Percentiles rank a stretch among this genome's conserved stretches.
Conservation (phyloP, 2,888 invertebrate genomes). For the Plagodis dolabraria region DNA sequence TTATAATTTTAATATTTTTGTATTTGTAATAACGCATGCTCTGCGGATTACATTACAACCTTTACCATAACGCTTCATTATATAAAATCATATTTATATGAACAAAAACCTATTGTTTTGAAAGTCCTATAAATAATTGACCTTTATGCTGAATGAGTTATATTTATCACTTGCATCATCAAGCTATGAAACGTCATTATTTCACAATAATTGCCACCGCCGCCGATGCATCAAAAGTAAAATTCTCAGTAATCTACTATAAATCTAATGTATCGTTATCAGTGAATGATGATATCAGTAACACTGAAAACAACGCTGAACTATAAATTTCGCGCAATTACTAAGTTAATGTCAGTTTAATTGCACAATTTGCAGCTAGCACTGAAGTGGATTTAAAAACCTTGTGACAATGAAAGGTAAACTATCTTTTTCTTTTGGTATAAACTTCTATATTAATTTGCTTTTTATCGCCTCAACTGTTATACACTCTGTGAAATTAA, state of each 20-base stretch:
- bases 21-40: too few species aligned
- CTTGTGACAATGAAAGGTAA: conserved; percentile 31
- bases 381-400: conserved; percentile 1
- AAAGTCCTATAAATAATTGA: too few species aligned
- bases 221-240: conserved; percentile 16
- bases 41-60: too few species aligned
- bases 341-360: conserved; percentile 12
- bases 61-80: too few species aligned
- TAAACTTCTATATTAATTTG: not conserved
- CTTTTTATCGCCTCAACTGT: not conserved
- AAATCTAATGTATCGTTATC: conserved; percentile 29
- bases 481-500: not conserved
- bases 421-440: not conserved
- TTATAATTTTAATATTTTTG: too few species aligned
- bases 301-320: conserved; percentile 8
- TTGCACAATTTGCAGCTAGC: conserved; percentile 11
- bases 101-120: too few species aligned
- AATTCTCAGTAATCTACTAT: conserved; percentile 25
- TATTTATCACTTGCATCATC: conserved; percentile 12
- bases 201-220: conserved; percentile 8
- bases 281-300: conserved; percentile 22
- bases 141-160: too few species aligned
- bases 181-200: not conserved
- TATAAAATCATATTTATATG: too few species aligned
- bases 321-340: conserved; percentile 18